Conservation (phyloP, 2,888 invertebrate species). For the Tetheella fluctuosa region DNA sequence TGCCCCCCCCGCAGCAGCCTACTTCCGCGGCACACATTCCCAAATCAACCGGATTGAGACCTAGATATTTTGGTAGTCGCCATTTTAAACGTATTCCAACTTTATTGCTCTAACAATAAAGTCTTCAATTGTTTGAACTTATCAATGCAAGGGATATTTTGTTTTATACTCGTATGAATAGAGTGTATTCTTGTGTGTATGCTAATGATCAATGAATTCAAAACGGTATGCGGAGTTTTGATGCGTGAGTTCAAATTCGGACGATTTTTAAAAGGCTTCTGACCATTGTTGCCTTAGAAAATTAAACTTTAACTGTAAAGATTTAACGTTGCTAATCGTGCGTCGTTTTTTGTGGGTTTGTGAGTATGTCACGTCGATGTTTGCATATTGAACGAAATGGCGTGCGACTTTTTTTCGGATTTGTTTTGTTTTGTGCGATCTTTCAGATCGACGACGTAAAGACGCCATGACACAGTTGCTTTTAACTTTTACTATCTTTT, state of each 20-base stretch:
- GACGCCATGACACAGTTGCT: background rate
- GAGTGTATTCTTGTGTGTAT: constrained; percentile 49
- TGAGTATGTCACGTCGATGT: constrained; percentile 51
- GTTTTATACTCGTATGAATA: constrained; percentile 30
- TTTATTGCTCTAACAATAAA: constrained; percentile 33
- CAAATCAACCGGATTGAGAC: constrained; percentile 74
- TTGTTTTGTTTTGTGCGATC: constrained; percentile 43
- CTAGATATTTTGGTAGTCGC: constrained; percentile 66
- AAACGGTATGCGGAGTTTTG: constrained; percentile 66
- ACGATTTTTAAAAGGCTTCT: constrained; percentile 56
- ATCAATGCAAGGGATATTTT: constrained; percentile 36
- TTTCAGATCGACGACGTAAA: constrained; percentile 39
- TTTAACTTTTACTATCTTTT: constrained; percentile 62
- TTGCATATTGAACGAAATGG: constrained; percentile 47
- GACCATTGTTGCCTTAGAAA: constrained; percentile 17
- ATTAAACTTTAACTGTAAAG: constrained; percentile 14
- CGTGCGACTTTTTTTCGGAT: constrained; percentile 54
- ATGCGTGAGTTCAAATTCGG: constrained; percentile 63
- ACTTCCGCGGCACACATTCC: constrained; percentile 75
- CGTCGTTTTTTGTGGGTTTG: constrained; percentile 41
- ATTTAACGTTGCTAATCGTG: constrained; percentile 27
- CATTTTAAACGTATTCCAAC: constrained; percentile 38
- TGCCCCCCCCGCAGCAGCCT: constrained; percentile 50
- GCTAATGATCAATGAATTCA: constrained; percentile 61
- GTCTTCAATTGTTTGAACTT: constrained; percentile 26